phyloP scores from a whole-genome alignment of 2,888 invertebrate genomes.

The Eurois occulta region DNA sequence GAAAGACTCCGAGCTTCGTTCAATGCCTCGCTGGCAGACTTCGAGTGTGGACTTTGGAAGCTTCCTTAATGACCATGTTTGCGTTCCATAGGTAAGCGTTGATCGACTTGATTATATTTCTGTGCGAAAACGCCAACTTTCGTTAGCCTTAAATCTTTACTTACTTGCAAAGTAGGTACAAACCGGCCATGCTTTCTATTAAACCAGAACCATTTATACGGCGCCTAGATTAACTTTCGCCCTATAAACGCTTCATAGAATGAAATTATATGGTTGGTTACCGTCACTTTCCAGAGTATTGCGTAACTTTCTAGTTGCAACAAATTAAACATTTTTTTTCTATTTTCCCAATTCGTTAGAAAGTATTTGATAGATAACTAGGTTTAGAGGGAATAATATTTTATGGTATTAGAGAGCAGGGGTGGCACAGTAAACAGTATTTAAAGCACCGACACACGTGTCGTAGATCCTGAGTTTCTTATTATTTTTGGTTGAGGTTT shows the following conservation, averaged over 20 bases:
- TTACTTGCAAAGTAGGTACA: constrained; percentile 5
- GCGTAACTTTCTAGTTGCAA: constrained; percentile 13
- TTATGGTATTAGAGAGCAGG: not conserved
- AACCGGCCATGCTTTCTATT: constrained; percentile 57
- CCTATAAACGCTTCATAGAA: constrained; percentile 67
- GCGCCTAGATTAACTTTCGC: constrained; percentile 74
- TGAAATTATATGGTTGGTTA: constrained; percentile 65
- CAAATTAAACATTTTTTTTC: constrained; percentile 18
- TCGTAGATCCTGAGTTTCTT: not conserved
- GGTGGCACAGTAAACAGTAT: not conserved
- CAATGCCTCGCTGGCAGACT: not conserved
- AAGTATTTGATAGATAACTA: not conserved
- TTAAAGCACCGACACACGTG: not conserved
- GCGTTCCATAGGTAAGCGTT: not conserved
- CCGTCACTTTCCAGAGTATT: constrained; percentile 60
- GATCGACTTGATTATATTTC: not conserved
- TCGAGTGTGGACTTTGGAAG: not conserved
- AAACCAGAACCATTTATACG: constrained; percentile 56
- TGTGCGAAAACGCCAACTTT: not conserved
- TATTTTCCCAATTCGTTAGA: not conserved
- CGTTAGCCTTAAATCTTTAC: not conserved
- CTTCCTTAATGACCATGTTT: not conserved
- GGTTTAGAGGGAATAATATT: too few relatives aligned
- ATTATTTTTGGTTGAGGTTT: not conserved
- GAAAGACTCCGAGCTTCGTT: not conserved